Percentiles rank a stretch among this genome's conserved stretches.
Conservation (phyloP, 2,888 invertebrate species). For the Anodontia alba region DNA sequence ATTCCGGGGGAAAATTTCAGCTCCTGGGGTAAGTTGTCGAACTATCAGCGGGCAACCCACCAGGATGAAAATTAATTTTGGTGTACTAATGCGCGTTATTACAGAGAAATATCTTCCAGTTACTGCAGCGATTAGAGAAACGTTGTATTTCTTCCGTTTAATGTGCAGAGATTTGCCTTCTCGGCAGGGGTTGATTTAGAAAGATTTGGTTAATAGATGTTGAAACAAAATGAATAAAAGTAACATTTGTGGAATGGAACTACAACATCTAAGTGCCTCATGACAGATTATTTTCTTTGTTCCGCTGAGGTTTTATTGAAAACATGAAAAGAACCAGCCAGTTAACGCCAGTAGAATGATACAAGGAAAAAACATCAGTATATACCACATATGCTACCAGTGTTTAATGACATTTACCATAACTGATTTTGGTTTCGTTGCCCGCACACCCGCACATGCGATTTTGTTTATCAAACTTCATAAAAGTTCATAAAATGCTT, state of each 20-base stretch:
- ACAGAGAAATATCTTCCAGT: constrained; percentile 8
- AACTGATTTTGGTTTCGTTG: too few relatives aligned
- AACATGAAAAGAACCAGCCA: background rate
- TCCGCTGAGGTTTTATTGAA: background rate
- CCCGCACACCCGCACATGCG: too few relatives aligned
- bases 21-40: constrained; percentile 14
- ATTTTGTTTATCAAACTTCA: too few relatives aligned
- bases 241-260: constrained; percentile 22
- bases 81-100: constrained; percentile 23
- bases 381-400: too few relatives aligned
- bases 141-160: constrained; percentile 2
- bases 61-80: constrained; percentile 23
- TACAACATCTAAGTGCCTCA: constrained; percentile 3
- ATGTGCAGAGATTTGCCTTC: constrained; percentile 17
- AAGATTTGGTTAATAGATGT: constrained; percentile 23
- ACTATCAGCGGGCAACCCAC: background rate
- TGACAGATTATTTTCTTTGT: constrained; percentile 15
- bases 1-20: background rate
- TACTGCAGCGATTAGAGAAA: constrained; percentile 14
- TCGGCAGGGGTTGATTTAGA: constrained; percentile 13
- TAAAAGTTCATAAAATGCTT: too few relatives aligned
- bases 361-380: too few relatives aligned
- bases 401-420: too few relatives aligned
- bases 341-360: too few relatives aligned
- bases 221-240: constrained; percentile 22